These are phyloP conservation scores for Drosophila paulistorum DNA, from an alignment of 1,140 invertebrate genomes.

Conservation along the genomic window DNA sequence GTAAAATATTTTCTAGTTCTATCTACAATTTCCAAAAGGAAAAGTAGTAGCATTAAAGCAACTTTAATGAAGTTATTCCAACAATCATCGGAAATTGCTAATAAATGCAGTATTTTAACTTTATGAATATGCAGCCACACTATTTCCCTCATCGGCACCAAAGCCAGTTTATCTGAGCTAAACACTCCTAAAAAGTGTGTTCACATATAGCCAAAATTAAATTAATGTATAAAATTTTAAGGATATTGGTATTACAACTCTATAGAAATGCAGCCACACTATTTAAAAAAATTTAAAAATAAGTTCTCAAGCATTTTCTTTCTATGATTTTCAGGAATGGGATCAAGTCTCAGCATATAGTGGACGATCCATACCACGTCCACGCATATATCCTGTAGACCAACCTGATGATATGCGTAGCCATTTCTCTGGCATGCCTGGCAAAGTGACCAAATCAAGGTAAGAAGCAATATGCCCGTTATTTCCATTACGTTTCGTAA, in stretches of 20 bases:
- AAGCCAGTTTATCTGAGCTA: too few species aligned
- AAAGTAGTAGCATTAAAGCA: too few species aligned
- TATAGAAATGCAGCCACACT: not conserved
- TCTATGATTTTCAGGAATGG: slow-evolving; percentile 87
- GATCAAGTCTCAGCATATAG: slow-evolving; percentile 97
- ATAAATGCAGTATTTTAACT: too few species aligned
- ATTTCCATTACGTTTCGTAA: slow-evolving; percentile 2
- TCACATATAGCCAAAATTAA: too few species aligned
- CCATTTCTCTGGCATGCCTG: slow-evolving; percentile 85
- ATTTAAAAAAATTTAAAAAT: not conserved
- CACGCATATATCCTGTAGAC: slow-evolving; percentile 90
- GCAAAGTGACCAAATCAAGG: slow-evolving; percentile 84
- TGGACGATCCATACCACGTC: slow-evolving; percentile 93
- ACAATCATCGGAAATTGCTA: too few species aligned
- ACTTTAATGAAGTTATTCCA: too few species aligned
- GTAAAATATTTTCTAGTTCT: too few species aligned
- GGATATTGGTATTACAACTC: too few species aligned
- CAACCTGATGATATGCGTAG: slow-evolving; percentile 88
- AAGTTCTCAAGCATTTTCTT: not conserved
- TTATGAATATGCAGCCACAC: not conserved
- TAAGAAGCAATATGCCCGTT: slow-evolving; percentile 33
- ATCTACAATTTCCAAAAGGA: too few species aligned
- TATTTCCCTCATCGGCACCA: not conserved
- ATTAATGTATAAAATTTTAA: too few species aligned
- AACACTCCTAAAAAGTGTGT: too few species aligned